Base-by-base conservation (phyloP, 2,888 invertebrate species). In the Cyclophora punctaria region DNA sequence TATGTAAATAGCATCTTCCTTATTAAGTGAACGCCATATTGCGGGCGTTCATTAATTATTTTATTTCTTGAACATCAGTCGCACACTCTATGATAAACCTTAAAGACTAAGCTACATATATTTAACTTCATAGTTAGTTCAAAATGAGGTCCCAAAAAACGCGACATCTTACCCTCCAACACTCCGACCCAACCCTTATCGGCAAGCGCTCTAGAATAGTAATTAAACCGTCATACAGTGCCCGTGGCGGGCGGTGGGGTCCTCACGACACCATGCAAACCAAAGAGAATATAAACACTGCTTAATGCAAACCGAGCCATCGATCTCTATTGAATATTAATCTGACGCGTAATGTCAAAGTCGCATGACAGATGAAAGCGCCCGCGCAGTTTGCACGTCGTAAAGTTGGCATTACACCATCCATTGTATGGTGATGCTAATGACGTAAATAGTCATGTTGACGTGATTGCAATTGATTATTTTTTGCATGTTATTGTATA, bases 181-280 rank as follows among this genome's bases (percentile, higher is more conserved):
- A 63, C 46, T 64, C 48, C 44, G 44, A 47, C 74, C 73, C 52
- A 53, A 56, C 59, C 51, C 48, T 49, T 56, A 52, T 56, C 58
- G 64, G 64, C 64, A 70, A 63, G 67, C 70, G 63, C 71, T 57
- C 59, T 60, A 67, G 80, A 76, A 83, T 83, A 69, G 78, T 86
- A 85, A 86, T 86, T 84, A 84, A 85, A 82, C 78, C 73, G 80
- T 86, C 83, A 83, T 80, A 83, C 80, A 80, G 71, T 75, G 78
- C 73, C 67, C 68, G 71, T 67, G 55, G 64, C 65, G 73, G 67
- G 64, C 62, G 58, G 59, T 60, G 49, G 57, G 57, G 53, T 49
- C 68, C 56, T 70, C 75, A 73, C 72, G 73, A 72, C 67, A 73
- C 67, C 67, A 66, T 71, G 45, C 48, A 52, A 45, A 55, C 50